Evolutionary conservation across 2,113 vertebrate species (phyloP), one percentile per base, ranked within the genome.

Genomic region (Notothenia coriiceps): DNA sequence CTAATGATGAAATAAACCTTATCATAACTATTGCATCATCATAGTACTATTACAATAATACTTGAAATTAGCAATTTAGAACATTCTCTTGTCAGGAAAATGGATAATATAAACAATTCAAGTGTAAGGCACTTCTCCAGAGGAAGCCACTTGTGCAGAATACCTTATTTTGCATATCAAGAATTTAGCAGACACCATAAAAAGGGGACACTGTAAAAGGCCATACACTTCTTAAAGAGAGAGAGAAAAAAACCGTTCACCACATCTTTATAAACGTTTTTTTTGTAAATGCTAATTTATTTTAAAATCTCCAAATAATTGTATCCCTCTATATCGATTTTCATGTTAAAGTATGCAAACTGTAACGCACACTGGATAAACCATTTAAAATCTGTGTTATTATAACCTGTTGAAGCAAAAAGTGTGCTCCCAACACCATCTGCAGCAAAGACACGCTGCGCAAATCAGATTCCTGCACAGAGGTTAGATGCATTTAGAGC

Each of bases 401-500:
- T 33, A 20, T 14, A 43, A 65, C 49, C 49, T 63, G 49, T 8
- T 10, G 51, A 33, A 15, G 18, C 17, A 46, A 62, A 51, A 69
- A 22, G 13, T 18, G 51, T 29, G 18, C 43, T 70, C 25, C 29
- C 15, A 68, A 68, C 77, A 68, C 71, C 62, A 63, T 75, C n/a
- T 59, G 57, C 29, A 47, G 56, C 71, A 76, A 63, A 66, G 67
- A 29, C n/a, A 1, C 13, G 7, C 43, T 6, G n/a, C n/a, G 57
- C 63, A 66, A 40, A 40, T 57, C 73, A 18, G 29, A 59, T 49
- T 49, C 33, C 17, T 71, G 47, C 69, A 82, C 11, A 61, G 64
- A 92, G 86, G 79, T 88, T 83, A 73, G 83, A 6, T 70, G 74
- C 83, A 76, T 83, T 83, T 74, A 70, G 57, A 76, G 67, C 68